These are phyloP conservation scores for Semicossyphus pulcher DNA, from an alignment of 2,113 vertebrate genomes.

Conservation along the genomic window DNA sequence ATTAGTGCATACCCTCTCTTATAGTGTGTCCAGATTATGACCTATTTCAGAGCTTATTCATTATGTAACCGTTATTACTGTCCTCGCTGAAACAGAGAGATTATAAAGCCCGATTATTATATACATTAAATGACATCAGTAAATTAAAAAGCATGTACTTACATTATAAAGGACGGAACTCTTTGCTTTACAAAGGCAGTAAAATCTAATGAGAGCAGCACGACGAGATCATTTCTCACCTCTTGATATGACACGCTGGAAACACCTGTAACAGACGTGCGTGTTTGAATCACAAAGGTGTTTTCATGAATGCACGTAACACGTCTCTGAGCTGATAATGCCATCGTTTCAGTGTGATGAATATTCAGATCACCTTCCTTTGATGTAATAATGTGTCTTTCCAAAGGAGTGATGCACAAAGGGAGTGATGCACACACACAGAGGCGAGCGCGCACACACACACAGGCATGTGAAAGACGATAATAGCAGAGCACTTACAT, in stretches of 20 bases:
- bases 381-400: constrained; percentile 14
- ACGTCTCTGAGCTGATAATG: background rate
- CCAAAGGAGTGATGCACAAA: background rate
- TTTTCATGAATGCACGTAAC: no score
- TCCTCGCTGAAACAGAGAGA: background rate
- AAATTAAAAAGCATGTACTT: constrained; percentile 7
- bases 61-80: constrained; percentile 42
- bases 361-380: constrained; percentile 10
- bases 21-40: constrained; percentile 10
- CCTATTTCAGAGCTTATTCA: constrained; percentile 39
- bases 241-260: no score
- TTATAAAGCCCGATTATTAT: constrained; percentile 23
- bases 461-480: background rate
- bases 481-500: constrained; percentile 41
- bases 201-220: no score
- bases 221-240: no score
- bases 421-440: background rate
- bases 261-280: no score
- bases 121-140: background rate
- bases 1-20: no score
- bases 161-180: no score
- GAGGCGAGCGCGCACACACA: background rate
- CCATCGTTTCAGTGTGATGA: background rate
- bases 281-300: no score
- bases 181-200: no score